Conservation (phyloP, 2,113 vertebrate species). For the Burhinus oedicnemus region DNA sequence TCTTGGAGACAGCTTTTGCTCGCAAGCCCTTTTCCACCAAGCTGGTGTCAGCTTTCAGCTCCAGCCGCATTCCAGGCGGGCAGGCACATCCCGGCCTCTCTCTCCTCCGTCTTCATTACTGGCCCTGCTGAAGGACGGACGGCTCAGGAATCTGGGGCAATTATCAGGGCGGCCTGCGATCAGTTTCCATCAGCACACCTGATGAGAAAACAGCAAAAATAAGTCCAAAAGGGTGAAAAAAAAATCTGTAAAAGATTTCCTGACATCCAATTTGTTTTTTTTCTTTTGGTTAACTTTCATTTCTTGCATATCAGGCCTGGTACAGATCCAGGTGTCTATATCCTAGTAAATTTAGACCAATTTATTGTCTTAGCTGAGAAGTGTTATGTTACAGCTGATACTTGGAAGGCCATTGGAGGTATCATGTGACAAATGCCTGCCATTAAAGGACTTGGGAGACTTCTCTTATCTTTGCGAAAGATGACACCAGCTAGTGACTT, state of each 20-base stretch:
- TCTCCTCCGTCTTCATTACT: slow-evolving; percentile 80
- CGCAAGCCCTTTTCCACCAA: slow-evolving; percentile 59
- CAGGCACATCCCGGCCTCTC: slow-evolving; percentile 69
- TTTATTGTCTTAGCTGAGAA: slow-evolving; percentile 55
- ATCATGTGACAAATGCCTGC: slow-evolving; percentile 12
- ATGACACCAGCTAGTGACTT: not conserved
- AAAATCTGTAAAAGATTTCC: slow-evolving; percentile 77
- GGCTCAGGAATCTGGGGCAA: slow-evolving; percentile 78
- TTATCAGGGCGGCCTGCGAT: slow-evolving; percentile 54
- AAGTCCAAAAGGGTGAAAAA: slow-evolving; percentile 39
- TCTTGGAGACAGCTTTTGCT: slow-evolving; percentile 78
- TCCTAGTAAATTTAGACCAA: slow-evolving; percentile 59
- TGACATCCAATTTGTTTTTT: slow-evolving; percentile 14
- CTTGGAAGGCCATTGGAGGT: slow-evolving; percentile 26
- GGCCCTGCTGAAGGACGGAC: slow-evolving; percentile 81
- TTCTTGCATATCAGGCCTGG: slow-evolving; percentile 44
- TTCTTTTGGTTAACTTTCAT: not conserved
- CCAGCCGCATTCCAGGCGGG: slow-evolving; percentile 69
- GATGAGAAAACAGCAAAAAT: slow-evolving; percentile 78
- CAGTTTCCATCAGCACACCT: slow-evolving; percentile 79
- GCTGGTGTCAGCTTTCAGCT: slow-evolving; percentile 84
- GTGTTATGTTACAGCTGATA: slow-evolving; percentile 43
- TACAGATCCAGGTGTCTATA: slow-evolving; percentile 70
- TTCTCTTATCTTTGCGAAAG: not conserved
- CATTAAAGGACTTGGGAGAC: not conserved